Percentiles rank a stretch among this genome's conserved stretches.
These are phyloP conservation scores for Urophycis tenuis DNA, from an alignment of 2,797 vertebrate genomes.

Conservation along the genomic window DNA sequence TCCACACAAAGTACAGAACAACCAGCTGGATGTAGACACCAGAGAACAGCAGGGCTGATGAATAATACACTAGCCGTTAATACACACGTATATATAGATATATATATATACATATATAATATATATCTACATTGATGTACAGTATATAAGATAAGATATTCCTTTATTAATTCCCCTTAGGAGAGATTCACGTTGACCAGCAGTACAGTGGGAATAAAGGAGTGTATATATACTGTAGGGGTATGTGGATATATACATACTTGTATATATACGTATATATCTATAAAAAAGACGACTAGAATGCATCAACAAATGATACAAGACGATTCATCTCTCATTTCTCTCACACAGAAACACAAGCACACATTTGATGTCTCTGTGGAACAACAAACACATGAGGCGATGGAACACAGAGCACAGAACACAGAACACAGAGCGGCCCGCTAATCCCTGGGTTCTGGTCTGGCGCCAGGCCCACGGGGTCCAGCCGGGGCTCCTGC, in stretches of 20 bases:
- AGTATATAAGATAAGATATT: too few relatives aligned
- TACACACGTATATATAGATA: too few relatives aligned
- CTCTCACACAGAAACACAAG: neutral
- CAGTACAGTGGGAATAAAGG: too few relatives aligned
- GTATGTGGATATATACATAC: neutral
- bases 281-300: neutral
- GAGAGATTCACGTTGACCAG: too few relatives aligned
- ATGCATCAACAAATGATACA: neutral
- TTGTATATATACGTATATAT: neutral
- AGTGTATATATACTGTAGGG: neutral
- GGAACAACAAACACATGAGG: too few relatives aligned
- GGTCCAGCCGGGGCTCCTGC: constrained; percentile 23
- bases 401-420: too few relatives aligned
- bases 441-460: neutral
- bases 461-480: neutral
- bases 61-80: constrained; percentile 33
- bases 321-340: too few relatives aligned
- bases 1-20: constrained; percentile 41
- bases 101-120: too few relatives aligned
- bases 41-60: constrained; percentile 30
- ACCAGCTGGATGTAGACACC: constrained; percentile 40
- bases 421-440: neutral
- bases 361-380: neutral
- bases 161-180: too few relatives aligned
- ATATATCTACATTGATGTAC: neutral